A percentile compares a stretch with the other conserved stretches of the same genome.
These are phyloP conservation scores for Polietes domitor DNA, from an alignment of 2,888 invertebrate species.

Conservation along the genomic window DNA sequence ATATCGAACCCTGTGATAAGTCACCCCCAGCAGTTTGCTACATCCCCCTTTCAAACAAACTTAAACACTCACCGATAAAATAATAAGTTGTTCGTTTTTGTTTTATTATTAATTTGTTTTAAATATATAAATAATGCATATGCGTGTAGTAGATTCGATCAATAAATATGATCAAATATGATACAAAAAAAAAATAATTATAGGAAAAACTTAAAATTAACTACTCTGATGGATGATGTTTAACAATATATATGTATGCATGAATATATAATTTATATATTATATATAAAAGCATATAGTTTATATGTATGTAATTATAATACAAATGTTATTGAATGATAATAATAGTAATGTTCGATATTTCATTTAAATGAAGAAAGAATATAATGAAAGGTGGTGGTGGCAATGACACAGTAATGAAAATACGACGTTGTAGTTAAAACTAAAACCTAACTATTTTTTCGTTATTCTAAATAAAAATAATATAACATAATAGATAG, in stretches of 20 bases:
- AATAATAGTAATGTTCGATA: neutral
- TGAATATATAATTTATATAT: neutral
- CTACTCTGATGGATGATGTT: slow-evolving; percentile 34
- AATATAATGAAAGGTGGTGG: slow-evolving; percentile 4
- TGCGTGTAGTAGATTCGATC: slow-evolving; percentile 52
- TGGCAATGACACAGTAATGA: neutral
- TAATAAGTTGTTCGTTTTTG: slow-evolving; percentile 52
- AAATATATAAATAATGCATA: slow-evolving; percentile 63
- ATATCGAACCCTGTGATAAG: too few species aligned
- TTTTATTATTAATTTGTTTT: slow-evolving; percentile 47
- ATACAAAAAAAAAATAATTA: slow-evolving; percentile 43
- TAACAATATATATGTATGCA: slow-evolving; percentile 32
- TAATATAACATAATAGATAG: neutral
- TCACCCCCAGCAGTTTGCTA: too few species aligned
- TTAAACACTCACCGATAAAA: slow-evolving; percentile 19
- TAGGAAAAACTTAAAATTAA: slow-evolving; percentile 47
- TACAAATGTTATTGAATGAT: slow-evolving; percentile 59
- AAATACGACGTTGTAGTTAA: neutral
- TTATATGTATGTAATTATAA: slow-evolving; percentile 51
- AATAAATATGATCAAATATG: slow-evolving; percentile 55
- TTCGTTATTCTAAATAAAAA: slow-evolving; percentile 12
- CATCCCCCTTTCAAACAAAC: too few species aligned
- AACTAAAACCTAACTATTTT: neutral
- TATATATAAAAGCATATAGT: slow-evolving; percentile 52
- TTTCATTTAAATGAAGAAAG: neutral